Conservation (phyloP, 2,888 invertebrate species). For the Drosophila silvestris region DNA sequence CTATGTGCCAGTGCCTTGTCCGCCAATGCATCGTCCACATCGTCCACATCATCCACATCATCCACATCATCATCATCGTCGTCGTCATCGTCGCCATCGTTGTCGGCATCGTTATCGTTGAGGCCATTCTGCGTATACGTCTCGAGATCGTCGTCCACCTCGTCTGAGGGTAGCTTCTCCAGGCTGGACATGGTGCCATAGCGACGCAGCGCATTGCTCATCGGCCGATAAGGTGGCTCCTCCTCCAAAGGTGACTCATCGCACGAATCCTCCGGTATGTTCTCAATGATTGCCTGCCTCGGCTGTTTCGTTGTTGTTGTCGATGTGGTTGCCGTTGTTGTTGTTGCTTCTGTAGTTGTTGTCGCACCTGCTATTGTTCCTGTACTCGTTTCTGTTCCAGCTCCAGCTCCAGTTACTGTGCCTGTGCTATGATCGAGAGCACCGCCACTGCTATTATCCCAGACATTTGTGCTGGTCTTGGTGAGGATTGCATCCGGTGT, state of each 20-base stretch:
- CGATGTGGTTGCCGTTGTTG: conserved; percentile 66
- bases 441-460: conserved; percentile 79
- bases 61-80: conserved; percentile 69
- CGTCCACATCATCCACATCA: conserved; percentile 72
- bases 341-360: not conserved
- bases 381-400: not conserved
- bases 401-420: not conserved
- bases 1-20: conserved; percentile 60
- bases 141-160: conserved; percentile 85
- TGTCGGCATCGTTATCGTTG: conserved; percentile 65
- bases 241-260: conserved; percentile 90
- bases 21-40: conserved; percentile 76
- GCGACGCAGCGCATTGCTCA: conserved; percentile 86
- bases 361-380: too few species aligned
- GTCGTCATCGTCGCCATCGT: conserved; percentile 84
- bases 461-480: conserved; percentile 84
- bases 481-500: conserved; percentile 88
- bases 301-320: conserved; percentile 73
- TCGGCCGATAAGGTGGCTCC: conserved; percentile 90
- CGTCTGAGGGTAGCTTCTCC: conserved; percentile 89
- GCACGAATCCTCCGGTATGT: conserved; percentile 87
- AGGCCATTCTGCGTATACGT: conserved; percentile 69
- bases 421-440: not conserved
- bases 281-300: conserved; percentile 82
- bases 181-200: conserved; percentile 91